phyloP scores from a whole-genome alignment of 2,113 vertebrate species.

The Orientallactaga bullata region DNA sequence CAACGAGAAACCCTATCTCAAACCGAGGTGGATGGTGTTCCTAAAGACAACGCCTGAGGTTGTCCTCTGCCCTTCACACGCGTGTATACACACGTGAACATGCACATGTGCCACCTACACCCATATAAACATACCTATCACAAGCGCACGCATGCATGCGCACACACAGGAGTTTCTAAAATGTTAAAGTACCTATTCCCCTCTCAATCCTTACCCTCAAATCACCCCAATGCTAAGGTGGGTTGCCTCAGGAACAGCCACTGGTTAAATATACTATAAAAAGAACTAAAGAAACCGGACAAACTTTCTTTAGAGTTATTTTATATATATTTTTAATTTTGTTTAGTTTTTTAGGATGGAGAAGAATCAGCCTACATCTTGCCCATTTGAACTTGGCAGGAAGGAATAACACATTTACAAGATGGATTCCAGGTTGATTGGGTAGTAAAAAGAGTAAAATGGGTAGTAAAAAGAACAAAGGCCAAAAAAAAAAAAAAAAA shows the following conservation, averaged over 20 bases:
- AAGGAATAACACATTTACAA: not conserved
- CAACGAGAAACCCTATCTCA: too few species aligned
- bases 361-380: not conserved
- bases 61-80: too few species aligned
- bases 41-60: too few species aligned
- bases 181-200: not conserved
- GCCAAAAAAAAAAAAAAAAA: constrained; percentile 55
- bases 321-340: not conserved
- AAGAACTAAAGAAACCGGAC: not conserved
- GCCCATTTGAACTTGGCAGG: not conserved
- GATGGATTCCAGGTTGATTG: not conserved
- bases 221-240: not conserved
- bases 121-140: too few species aligned
- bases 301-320: not conserved
- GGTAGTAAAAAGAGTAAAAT: not conserved
- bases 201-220: not conserved
- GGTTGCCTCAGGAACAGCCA: not conserved
- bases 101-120: too few species aligned
- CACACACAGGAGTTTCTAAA: not conserved
- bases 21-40: too few species aligned
- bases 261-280: not conserved
- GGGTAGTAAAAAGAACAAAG: not conserved
- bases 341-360: not conserved
- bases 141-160: too few species aligned
- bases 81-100: too few species aligned